phyloP scores from a whole-genome alignment of 2,797 vertebrate genomes.

The Enteromius radiatus region DNA sequence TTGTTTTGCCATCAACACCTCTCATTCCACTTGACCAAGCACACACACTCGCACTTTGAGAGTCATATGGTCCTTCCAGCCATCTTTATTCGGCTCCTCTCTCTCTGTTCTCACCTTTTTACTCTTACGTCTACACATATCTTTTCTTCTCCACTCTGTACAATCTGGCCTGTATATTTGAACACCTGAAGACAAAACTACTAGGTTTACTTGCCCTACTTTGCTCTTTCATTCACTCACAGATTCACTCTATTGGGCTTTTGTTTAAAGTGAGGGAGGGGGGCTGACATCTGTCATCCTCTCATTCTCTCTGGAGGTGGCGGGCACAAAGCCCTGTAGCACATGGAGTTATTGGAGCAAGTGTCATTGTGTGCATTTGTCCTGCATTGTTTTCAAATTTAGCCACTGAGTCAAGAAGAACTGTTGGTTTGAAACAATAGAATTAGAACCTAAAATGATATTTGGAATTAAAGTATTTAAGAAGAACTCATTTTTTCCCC shows the following conservation, averaged over 20 bases:
- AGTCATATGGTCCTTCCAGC: conserved; percentile 76
- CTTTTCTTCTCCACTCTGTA: conserved; percentile 6
- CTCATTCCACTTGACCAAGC: conserved; percentile 78
- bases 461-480: background rate
- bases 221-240: conserved; percentile 46
- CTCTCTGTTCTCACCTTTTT: conserved; percentile 60
- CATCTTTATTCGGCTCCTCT: conserved; percentile 71
- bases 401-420: conserved; percentile 71
- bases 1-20: conserved; percentile 75
- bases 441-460: background rate
- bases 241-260: conserved; percentile 55
- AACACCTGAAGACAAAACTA: conserved; percentile 30
- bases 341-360: conserved; percentile 29
- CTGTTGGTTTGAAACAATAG: conserved; percentile 10
- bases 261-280: conserved; percentile 72
- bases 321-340: conserved; percentile 51
- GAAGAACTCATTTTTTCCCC: background rate
- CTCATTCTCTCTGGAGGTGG: conserved; percentile 72
- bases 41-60: conserved; percentile 62
- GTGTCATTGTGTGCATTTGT: conserved; percentile 35
- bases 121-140: conserved; percentile 13
- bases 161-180: conserved; percentile 43
- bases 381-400: conserved; percentile 71
- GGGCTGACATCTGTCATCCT: conserved; percentile 81
- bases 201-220: conserved; percentile 57